A percentile compares a stretch with the other conserved stretches of the same genome.
phyloP scores from a whole-genome alignment of 1,140 invertebrate genomes.

The Nasonia vitripennis region DNA sequence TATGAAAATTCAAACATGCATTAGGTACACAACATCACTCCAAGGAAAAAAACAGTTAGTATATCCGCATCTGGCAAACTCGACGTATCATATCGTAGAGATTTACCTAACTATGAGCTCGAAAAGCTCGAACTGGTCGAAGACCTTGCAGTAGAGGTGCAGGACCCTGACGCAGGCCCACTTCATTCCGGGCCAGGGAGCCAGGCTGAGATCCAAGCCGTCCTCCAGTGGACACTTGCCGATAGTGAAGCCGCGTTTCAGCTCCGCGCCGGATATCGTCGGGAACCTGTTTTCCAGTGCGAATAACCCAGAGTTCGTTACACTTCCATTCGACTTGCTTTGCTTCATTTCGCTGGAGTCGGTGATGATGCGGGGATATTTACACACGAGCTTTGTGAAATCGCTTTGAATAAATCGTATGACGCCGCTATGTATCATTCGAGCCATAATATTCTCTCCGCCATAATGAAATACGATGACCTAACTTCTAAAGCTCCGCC shows the following conservation, averaged over 20 bases:
- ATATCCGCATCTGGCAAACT: no score
- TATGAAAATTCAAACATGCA: no score
- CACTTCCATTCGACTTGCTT: background rate
- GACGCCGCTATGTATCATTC: background rate
- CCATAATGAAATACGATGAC: no score
- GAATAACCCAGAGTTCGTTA: slow-evolving; percentile 19
- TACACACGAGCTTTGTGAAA: slow-evolving; percentile 28
- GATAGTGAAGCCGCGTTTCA: slow-evolving; percentile 64
- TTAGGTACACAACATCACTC: background rate
- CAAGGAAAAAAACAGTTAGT: background rate
- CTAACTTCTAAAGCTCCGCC: no score
- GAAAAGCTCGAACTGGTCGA: slow-evolving; percentile 85
- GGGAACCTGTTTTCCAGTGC: slow-evolving; percentile 61
- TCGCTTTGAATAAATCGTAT: background rate
- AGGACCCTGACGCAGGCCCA: slow-evolving; percentile 87
- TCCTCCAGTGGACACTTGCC: slow-evolving; percentile 71
- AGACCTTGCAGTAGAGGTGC: slow-evolving; percentile 89
- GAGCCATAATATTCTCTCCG: no score
- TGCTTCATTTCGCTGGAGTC: background rate
- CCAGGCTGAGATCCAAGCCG: slow-evolving; percentile 71
- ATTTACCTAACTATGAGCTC: slow-evolving; percentile 87
- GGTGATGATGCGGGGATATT: background rate
- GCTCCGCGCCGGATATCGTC: slow-evolving; percentile 70
- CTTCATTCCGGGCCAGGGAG: slow-evolving; percentile 85
- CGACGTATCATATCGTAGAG: background rate